A percentile compares a stretch with the other conserved stretches of the same genome.
These are phyloP conservation scores for Brachirus orientalis DNA, from an alignment of 2,113 vertebrate genomes.

Conservation along the genomic window DNA sequence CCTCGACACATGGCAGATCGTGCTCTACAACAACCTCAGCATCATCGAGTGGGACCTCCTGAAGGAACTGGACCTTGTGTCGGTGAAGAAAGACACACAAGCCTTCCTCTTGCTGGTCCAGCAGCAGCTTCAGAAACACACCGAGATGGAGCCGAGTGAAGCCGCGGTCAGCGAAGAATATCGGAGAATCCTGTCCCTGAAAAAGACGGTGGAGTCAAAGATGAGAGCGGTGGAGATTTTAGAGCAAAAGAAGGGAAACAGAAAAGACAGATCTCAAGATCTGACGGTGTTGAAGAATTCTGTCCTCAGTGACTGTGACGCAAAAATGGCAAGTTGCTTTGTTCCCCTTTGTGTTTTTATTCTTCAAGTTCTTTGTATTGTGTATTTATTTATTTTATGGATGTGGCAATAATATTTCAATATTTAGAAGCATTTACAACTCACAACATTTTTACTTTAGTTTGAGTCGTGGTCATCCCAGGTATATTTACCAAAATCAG, in stretches of 20 bases:
- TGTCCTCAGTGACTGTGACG: constrained; percentile 78
- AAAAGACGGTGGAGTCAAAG: constrained; percentile 79
- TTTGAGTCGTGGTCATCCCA: too few species aligned
- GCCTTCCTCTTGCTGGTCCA: constrained; percentile 75
- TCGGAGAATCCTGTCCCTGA: constrained; percentile 76
- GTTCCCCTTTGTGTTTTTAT: background rate
- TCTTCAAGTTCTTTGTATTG: too few species aligned
- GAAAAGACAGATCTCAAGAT: constrained; percentile 52
- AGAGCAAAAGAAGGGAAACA: constrained; percentile 49
- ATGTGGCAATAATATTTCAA: too few species aligned
- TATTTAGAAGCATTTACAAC: too few species aligned
- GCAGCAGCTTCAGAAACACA: constrained; percentile 74
- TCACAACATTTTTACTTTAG: too few species aligned
- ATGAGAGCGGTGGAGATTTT: constrained; percentile 73
- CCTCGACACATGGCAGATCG: constrained; percentile 65
- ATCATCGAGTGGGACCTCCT: constrained; percentile 71
- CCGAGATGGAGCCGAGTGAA: constrained; percentile 72
- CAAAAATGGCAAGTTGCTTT: constrained; percentile 82
- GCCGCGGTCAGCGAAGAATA: constrained; percentile 76
- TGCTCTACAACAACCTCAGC: constrained; percentile 74
- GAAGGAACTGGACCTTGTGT: constrained; percentile 70
- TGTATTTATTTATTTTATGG: too few species aligned
- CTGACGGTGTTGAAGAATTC: constrained; percentile 62
- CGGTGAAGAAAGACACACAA: constrained; percentile 70
- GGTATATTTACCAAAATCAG: too few species aligned